phyloP scores from a whole-genome alignment of 2,888 invertebrate species.

The Drosophila niveifrons region DNA sequence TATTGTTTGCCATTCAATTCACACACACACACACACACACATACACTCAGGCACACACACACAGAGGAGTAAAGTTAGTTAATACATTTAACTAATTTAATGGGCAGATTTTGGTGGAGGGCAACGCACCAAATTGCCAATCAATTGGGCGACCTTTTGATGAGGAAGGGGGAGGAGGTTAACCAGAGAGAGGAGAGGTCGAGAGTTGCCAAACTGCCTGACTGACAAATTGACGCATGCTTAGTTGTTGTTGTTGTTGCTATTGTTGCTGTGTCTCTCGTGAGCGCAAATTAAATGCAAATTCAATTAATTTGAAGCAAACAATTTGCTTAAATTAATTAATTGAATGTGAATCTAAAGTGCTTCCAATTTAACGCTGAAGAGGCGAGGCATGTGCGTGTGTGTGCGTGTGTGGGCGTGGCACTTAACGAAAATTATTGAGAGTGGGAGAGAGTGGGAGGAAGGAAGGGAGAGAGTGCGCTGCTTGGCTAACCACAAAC shows the following conservation, averaged over 20 bases:
- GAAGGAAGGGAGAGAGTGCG: constrained; percentile 3
- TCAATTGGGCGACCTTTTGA: constrained; percentile 39
- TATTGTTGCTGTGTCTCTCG: constrained; percentile 50
- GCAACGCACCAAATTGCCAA: constrained; percentile 54
- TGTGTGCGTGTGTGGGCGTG: constrained; percentile 48
- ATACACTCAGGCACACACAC: not conserved
- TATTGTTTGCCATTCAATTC: not conserved
- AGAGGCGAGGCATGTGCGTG: constrained; percentile 45
- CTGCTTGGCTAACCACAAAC: constrained; percentile 67
- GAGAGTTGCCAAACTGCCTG: constrained; percentile 27
- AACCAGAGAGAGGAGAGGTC: constrained; percentile 29
- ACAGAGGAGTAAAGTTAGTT: constrained; percentile 53
- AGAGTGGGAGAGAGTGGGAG: constrained; percentile 19
- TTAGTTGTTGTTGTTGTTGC: constrained; percentile 5
- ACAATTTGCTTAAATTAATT: constrained; percentile 84
- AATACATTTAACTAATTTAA: constrained; percentile 56
- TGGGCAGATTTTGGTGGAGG: not conserved
- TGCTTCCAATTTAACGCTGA: constrained; percentile 75
- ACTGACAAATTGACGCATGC: constrained; percentile 38
- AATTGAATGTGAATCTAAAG: constrained; percentile 83
- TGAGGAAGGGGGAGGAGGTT: not conserved
- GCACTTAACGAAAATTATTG: constrained; percentile 79
- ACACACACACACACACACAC: not conserved
- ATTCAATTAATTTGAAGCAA: constrained; percentile 84
- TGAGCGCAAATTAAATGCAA: constrained; percentile 82